Percentiles rank a stretch among this genome's conserved stretches.
phyloP scores from a whole-genome alignment of 2,888 invertebrate genomes.

The Papilio protenor region DNA sequence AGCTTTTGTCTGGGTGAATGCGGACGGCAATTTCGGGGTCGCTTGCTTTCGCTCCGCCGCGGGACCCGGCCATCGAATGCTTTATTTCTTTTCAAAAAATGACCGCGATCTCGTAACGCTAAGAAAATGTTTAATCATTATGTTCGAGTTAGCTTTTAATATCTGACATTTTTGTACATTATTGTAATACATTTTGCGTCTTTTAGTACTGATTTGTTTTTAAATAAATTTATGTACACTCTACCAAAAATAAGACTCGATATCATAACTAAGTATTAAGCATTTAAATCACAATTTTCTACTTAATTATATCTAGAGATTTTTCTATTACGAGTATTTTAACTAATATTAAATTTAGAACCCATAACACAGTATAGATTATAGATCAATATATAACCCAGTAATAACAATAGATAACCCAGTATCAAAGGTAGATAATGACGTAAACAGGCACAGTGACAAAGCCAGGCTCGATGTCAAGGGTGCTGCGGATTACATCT shows the following conservation, averaged over 20 bases:
- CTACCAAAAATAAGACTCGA: background rate
- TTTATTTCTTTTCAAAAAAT: constrained; percentile 59
- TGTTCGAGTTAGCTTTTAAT: constrained; percentile 29
- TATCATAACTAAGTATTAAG: background rate
- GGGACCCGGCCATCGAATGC: constrained; percentile 74
- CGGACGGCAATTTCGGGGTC: constrained; percentile 83
- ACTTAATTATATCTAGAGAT: too few relatives aligned
- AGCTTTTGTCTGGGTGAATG: constrained; percentile 84
- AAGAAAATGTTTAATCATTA: constrained; percentile 36
- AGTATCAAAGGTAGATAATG: constrained; percentile 27
- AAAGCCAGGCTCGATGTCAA: constrained; percentile 41
- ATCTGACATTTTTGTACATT: constrained; percentile 8
- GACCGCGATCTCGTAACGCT: constrained; percentile 50
- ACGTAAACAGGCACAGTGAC: constrained; percentile 27
- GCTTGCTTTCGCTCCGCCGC: constrained; percentile 74
- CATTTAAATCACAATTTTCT: background rate
- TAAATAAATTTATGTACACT: background rate
- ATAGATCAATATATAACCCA: background rate
- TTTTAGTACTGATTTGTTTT: background rate
- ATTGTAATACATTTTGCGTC: background rate
- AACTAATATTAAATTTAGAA: background rate
- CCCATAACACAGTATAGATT: background rate
- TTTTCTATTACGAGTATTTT: background rate
- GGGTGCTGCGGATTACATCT: constrained; percentile 32
- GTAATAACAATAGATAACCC: background rate